Base-by-base conservation (phyloP, 2,113 vertebrate genomes). In the Dicerorhinus sumatrensis region DNA sequence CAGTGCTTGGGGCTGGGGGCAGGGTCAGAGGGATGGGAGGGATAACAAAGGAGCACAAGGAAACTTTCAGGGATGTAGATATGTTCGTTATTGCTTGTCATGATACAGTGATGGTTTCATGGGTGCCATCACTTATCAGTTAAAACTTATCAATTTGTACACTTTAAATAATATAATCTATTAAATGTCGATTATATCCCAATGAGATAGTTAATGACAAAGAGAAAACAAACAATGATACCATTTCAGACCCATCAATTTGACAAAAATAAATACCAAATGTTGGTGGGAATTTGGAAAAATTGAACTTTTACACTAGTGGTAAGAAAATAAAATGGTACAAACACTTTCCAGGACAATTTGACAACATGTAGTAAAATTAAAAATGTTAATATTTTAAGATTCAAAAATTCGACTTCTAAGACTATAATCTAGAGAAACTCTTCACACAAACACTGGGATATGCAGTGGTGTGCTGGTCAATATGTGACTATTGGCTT, bases 181-280 rank as follows among this genome's bases (percentile, higher is more conserved):
- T 33, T 83, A 48, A 56, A 79, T 63, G 67, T 91, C 31, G 91
- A 11, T 62, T 63, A 77, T 83, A 48, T 48, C 36, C 25, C 72
- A 81, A n/a, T 42, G 69, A 93, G 36, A 4, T 21, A 79, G 85
- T 69, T 90, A 69, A 25, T 81, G 81, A 63, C 14, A 33, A 75
- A 69, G 51, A 73, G 85, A 93, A 89, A n/a, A 7, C 56, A 60
- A 94, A 63, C 31, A 81, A 42, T 84, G 17, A 46, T 76, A 93
- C 21, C 33, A 76, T 58, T 70, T 46, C 33, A 86, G 51, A 51
- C 29, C 62, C 63, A 75, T 46, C 25, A n/a, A 7, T 88, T 48
- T 56, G 48, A 88, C 31, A 96, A 86, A 70, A 92, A 69, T 81
- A 79, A 95, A 48, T 72, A 94, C 20, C 54, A 91, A 75, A 7